Evolutionary conservation across 2,113 vertebrate species (phyloP).

Genomic region (mouse (Mus musculus)): DNA sequence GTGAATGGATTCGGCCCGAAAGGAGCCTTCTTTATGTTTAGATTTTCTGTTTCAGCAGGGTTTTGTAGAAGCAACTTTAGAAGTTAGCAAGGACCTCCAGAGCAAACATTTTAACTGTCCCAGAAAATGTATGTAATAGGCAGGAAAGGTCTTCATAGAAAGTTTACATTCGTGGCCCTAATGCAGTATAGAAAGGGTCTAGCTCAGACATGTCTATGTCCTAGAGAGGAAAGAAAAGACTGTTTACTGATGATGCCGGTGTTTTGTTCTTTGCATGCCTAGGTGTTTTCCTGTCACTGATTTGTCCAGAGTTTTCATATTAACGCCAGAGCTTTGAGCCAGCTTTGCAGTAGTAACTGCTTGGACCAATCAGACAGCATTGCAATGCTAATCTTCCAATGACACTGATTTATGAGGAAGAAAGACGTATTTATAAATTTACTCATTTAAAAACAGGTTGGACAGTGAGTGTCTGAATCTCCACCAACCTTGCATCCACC

Average conservation of each 20-base stretch:
- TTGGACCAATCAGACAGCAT: constrained; percentile 4
- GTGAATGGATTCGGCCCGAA: neutral
- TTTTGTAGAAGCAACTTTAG: no score
- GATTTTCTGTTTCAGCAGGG: neutral
- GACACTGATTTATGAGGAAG: neutral
- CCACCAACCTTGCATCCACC: neutral
- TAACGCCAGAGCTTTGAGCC: neutral
- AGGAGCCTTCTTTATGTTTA: neutral
- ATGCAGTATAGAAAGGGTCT: neutral
- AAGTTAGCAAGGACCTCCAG: neutral
- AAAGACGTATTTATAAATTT: neutral
- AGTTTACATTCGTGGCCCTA: neutral
- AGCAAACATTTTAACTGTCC: neutral
- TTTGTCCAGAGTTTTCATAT: neutral
- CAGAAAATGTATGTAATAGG: neutral
- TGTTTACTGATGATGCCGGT: neutral
- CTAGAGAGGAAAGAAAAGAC: neutral
- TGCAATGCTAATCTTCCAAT: neutral
- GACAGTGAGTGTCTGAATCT: neutral
- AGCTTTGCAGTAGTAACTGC: neutral
- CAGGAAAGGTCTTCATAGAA: neutral
- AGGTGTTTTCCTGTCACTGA: neutral
- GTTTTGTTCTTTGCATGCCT: neutral
- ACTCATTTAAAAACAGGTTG: neutral
- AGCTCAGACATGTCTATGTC: neutral